These are phyloP conservation scores for Blastomussa wellsi DNA, from an alignment of 92 coral and sea anemone genomes.

Conservation along the genomic window DNA sequence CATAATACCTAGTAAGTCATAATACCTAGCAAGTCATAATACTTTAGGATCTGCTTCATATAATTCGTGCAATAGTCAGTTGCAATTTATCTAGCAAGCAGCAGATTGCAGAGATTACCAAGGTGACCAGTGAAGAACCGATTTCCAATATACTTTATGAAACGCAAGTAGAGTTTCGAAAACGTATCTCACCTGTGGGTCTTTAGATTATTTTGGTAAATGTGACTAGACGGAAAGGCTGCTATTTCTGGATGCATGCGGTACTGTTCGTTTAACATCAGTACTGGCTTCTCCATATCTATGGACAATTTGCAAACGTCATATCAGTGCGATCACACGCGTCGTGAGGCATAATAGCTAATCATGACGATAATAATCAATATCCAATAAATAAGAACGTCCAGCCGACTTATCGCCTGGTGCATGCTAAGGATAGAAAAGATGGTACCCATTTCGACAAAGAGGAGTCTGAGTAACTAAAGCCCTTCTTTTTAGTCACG, in stretches of 20 bases:
- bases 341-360: neutral
- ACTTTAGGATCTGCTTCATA: neutral
- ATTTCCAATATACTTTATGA: neutral
- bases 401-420: neutral
- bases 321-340: neutral
- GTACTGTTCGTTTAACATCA: constrained; percentile 81
- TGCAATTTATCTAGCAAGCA: neutral
- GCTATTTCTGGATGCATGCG: constrained; percentile 97
- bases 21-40: too few species aligned
- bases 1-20: too few species aligned
- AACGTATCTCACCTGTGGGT: constrained; percentile 63
- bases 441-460: neutral
- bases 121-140: neutral
- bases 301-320: neutral
- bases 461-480: too few species aligned
- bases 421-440: neutral
- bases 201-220: constrained; percentile 67
- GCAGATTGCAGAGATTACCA: neutral
- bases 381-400: neutral
- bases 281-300: constrained; percentile 79
- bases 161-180: neutral
- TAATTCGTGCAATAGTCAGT: neutral
- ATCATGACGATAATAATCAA: neutral
- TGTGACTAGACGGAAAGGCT: constrained; percentile 72
- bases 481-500: neutral